Evolutionary conservation across 2,797 vertebrate genomes (phyloP), one percentile per base, ranked within the genome.

Genomic region (Helarctos malayanus): DNA sequence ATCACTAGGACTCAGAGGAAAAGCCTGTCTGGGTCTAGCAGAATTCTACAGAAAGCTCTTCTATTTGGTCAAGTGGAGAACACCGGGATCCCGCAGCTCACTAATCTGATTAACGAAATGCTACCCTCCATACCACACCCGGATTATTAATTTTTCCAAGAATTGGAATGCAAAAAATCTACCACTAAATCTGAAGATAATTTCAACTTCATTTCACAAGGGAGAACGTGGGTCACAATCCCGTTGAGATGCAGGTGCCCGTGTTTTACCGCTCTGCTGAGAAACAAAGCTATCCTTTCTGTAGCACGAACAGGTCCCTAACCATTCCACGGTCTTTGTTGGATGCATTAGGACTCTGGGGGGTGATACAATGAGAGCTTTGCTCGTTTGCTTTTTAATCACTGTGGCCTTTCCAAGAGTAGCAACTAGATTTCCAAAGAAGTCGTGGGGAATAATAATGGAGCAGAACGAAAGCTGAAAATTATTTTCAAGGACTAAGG

Each of bases 401-500:
- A 78, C 63, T 52, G 79, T 73, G 12, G 14, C 14, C 49, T 97
- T 91, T 83, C 71, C 78, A 83, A 82, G 35, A 47, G n/a, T 65
- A 91, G 54, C 54, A 78, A 82, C 52, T 85, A 9, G 68, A 12
- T 5, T 94, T 86, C 4, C n/a, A 23, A 73, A 76, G 75, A 82
- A 52, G 23, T 78, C 18, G 13, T 63, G 63, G 29, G 56, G 2
- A 71, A 84, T 90, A 91, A 56, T 27, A 57, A 41, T 27, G 52
- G 8, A 59, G 35, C 41, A 78, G 7, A 71, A 56, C 4, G 89
- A 91, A 92, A 71, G 38, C 11, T 52, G 71, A 85, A 81, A 65
- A 35, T 86, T 21, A 89, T 89, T 95, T 81, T 85, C n/a, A 92
- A 89, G 75, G 61, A 49, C 47, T 80, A 85, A 69, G 13, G 79